Evolutionary conservation across 2,797 vertebrate species (phyloP), one percentile per base, ranked within the genome.

Genomic region (Odontamblyopus rebecca): DNA sequence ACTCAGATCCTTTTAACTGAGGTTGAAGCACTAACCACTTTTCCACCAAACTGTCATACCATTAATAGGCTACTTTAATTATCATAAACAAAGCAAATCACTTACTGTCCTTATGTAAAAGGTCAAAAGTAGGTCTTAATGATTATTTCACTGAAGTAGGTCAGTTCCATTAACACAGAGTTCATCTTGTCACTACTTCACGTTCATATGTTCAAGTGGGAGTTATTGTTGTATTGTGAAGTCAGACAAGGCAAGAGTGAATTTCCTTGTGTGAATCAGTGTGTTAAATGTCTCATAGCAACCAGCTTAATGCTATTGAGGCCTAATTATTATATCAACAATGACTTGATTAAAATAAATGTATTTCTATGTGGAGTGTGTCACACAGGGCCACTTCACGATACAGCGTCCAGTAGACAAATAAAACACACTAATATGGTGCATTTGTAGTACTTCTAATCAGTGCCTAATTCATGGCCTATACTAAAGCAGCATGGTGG

Each of bases 181-280:
- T 57, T 27, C 23, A 44, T 26, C 11, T 27, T 57, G 56, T n/a
- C 56, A 27, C 26, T 30, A 30, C 15, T 15, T 16, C 6, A 0
- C 19, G 27, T 27, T 48, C 11, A 44, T 26, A 26, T 44, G 13
- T 64, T 26, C 23, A 12, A 11, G 6, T 6, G 7, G 38, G n/a
- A 64, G 9, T 62, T n/a, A 15, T 12, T 35, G 38, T 62, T n/a
- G 61, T 38, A 11, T 2, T 19, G 16, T 62, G 15, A 1, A n/a
- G 69, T 54, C 69, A 59, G 66, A 78, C 68, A 70, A 67, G 68
- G 71, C 67, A 41, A 72, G 68, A 68, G 67, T 75, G 70, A 70
- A 62, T 79, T 61, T 70, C 68, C 60, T 54, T 13, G 11, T 59
- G 2, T 67, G 57, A 72, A 77, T 78, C 78, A 69, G 69, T 67